phyloP scores from a whole-genome alignment of 1,140 invertebrate genomes.

The Lepidurus arcticus region DNA sequence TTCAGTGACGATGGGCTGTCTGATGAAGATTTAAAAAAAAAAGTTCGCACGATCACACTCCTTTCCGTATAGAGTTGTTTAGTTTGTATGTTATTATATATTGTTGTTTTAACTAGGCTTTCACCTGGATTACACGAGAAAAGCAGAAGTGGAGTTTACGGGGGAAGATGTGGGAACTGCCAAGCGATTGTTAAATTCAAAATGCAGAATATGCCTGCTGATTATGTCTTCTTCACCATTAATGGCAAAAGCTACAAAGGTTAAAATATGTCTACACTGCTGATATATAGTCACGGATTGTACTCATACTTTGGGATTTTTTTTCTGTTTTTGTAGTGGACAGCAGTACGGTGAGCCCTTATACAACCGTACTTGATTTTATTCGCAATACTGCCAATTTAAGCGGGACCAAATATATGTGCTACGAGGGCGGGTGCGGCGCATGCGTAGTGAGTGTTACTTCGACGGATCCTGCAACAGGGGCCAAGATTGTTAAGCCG shows the following conservation, averaged over 20 bases:
- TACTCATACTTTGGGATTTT: neutral
- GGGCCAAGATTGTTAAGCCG: constrained; percentile 53
- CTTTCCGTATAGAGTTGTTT: too few species aligned
- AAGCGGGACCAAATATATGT: constrained; percentile 73
- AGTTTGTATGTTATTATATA: too few species aligned
- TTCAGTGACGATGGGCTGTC: too few species aligned
- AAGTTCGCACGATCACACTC: too few species aligned
- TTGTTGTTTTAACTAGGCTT: neutral
- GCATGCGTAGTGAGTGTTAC: constrained; percentile 64
- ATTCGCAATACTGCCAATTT: constrained; percentile 60
- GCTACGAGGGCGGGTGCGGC: constrained; percentile 75
- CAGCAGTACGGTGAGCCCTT: constrained; percentile 23
- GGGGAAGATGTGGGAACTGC: constrained; percentile 2
- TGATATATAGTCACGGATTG: neutral
- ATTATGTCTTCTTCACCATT: constrained; percentile 1
- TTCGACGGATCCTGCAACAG: constrained; percentile 50
- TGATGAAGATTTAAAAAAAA: too few species aligned
- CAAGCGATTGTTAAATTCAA: neutral
- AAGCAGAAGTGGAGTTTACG: neutral
- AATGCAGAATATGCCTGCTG: neutral
- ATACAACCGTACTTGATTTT: constrained; percentile 54
- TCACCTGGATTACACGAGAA: neutral
- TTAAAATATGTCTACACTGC: neutral
- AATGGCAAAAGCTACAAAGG: constrained; percentile 8
- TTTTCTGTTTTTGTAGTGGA: neutral